Evolutionary conservation across 2,113 vertebrate genomes (phyloP), one percentile per base, ranked within the genome.

Genomic region (Dipodomys stephensi): DNA sequence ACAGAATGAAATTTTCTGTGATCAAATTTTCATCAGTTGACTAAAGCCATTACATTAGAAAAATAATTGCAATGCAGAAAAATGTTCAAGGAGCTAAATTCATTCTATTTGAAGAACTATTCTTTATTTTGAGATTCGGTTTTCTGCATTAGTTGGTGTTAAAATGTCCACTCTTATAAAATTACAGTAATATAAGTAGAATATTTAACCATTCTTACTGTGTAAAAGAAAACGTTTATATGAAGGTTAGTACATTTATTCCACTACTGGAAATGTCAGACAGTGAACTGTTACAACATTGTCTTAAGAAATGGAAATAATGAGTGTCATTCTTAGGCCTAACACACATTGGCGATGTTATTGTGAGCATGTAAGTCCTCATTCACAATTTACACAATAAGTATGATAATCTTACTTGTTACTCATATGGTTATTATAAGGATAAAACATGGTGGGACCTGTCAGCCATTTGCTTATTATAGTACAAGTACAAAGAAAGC

Each of bases 181-280:
- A 85, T 67, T 8, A 32, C 71, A 49, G 39, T 78, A 49, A 88
- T 44, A 32, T 46, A 92, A 32, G 53, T 11, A 44, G 62, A 87
- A 4, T 76, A 89, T 71, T 89, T 6, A 84, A 80, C 93, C 28
- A 90, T 78, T 83, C 57, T 86, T 87, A 88, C 20, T 15, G 1
- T 35, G 18, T 39, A 93, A 95, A 95, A 91, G 53, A 91, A 95
- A 91, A 93, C 32, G 4, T 85, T 81, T 81, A 35, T 35, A 60
- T 88, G 49, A 28, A 94, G 23, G 28, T 3, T 90, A 85, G 39
- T 18, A 32, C 4, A 90, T 49, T 16, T 12, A 44, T 62, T 64
- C 49, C 86, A 86, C 62, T 90, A 78, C 15, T 85, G 72, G 90
- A 92, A 93, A 96, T 87, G 19, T 92, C 49, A 95, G 30, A 44